Evolutionary conservation across 1,140 invertebrate genomes (phyloP).

Genomic region (Luehdorfia chinensis): DNA sequence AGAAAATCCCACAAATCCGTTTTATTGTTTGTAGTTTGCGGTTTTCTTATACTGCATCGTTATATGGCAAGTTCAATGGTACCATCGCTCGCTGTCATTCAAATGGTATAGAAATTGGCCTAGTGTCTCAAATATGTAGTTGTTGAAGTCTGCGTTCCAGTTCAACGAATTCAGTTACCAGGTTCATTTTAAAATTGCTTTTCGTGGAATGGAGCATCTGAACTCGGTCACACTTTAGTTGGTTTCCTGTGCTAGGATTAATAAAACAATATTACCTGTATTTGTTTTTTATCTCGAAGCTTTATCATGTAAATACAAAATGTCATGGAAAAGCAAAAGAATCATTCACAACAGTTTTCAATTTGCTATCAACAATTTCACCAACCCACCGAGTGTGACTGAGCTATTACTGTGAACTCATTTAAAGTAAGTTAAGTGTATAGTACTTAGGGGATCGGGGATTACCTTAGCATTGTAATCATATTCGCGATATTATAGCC

Average conservation of each 20-base stretch:
- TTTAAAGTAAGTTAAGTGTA: slow-evolving; percentile 53
- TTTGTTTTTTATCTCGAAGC: too few species aligned
- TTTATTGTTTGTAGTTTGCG: neutral
- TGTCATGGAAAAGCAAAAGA: too few species aligned
- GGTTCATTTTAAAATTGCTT: too few species aligned
- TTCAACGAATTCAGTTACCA: neutral
- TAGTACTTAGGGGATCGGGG: slow-evolving; percentile 64
- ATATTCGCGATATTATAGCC: neutral
- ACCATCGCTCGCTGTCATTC: neutral
- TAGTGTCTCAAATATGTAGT: slow-evolving; percentile 26
- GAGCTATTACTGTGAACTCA: too few species aligned
- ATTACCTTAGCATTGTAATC: slow-evolving; percentile 28
- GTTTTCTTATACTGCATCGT: neutral
- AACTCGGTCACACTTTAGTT: too few species aligned
- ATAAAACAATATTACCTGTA: too few species aligned
- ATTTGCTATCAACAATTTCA: too few species aligned
- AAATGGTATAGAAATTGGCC: slow-evolving; percentile 34
- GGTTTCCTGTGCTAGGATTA: too few species aligned
- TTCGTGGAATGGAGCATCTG: slow-evolving; percentile 1
- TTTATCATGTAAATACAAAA: too few species aligned
- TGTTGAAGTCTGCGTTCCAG: too few species aligned
- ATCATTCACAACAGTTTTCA: too few species aligned
- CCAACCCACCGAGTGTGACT: too few species aligned
- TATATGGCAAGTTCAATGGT: neutral
- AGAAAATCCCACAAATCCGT: slow-evolving; percentile 26